Percentiles rank a stretch among this genome's conserved stretches.
Conservation (phyloP, 2,888 invertebrate species). For the Tiphia femorata region DNA sequence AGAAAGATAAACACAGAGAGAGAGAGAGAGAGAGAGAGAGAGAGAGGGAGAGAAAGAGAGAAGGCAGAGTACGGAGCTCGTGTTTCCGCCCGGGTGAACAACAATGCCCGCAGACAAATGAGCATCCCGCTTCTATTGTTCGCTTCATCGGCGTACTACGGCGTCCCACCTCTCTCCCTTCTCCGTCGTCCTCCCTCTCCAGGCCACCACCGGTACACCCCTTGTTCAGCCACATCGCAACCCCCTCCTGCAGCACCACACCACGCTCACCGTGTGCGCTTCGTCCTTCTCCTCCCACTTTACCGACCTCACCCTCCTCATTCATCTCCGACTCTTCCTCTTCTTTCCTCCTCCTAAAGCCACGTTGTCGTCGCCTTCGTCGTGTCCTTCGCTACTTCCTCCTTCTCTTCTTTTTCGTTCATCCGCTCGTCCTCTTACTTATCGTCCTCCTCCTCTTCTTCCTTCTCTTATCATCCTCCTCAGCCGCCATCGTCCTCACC, state of each 20-base stretch:
- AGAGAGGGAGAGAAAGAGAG: conserved; percentile 32
- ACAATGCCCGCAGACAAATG: conserved; percentile 69
- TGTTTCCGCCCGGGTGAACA: conserved; percentile 66
- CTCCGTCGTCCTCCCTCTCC: no score
- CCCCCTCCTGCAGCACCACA: no score
- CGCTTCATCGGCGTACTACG: conserved; percentile 57
- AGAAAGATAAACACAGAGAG: conserved; percentile 8
- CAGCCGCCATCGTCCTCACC: conserved; percentile 15
- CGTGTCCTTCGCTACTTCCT: no score
- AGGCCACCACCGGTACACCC: no score
- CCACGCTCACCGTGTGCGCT: conserved; percentile 7
- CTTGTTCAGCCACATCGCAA: no score
- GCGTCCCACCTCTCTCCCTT: conserved; percentile 19
- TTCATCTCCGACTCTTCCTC: no score
- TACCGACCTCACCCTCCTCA: no score
- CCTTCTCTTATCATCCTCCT: conserved; percentile 8
- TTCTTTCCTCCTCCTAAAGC: no score
- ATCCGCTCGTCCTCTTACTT: background rate
- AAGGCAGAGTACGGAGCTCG: conserved; percentile 59
- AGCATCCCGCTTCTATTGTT: conserved; percentile 69
- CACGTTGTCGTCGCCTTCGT: no score
- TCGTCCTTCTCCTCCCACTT: no score
- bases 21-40: conserved; percentile 16
- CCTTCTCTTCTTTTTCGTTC: conserved; percentile 5
- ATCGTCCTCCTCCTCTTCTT: conserved; percentile 4